Conservation (phyloP, 2,113 vertebrate species). For the Prietella phreatophila region DNA sequence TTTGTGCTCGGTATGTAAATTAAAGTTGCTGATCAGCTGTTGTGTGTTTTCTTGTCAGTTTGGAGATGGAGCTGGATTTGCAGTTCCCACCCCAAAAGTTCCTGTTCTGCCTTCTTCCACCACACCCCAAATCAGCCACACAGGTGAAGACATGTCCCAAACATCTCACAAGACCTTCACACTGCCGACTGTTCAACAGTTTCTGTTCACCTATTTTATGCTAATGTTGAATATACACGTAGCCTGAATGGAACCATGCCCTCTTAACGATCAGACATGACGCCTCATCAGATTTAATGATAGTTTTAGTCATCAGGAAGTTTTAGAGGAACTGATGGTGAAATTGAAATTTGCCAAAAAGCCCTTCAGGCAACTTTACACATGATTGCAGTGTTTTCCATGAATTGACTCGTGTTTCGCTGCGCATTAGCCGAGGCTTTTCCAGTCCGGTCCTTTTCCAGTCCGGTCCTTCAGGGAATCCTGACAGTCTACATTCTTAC, state of each 20-base stretch:
- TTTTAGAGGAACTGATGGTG: background rate
- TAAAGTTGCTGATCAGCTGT: background rate
- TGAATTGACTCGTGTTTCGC: background rate
- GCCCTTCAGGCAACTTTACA: background rate
- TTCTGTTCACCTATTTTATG: background rate
- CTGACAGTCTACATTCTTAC: background rate
- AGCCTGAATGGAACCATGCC: background rate
- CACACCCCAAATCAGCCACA: conserved; percentile 58
- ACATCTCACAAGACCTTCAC: background rate
- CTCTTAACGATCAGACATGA: background rate
- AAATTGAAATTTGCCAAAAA: conserved; percentile 59
- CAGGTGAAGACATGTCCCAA: conserved; percentile 61
- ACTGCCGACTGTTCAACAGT: background rate
- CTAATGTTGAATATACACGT: background rate
- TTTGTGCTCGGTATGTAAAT: background rate
- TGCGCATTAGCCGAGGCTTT: background rate
- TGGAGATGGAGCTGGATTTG: conserved; percentile 65
- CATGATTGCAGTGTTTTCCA: background rate
- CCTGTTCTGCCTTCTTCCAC: conserved; percentile 62
- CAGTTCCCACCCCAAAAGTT: conserved; percentile 74
- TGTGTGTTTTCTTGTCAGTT: conserved; percentile 55
- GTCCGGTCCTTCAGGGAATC: background rate
- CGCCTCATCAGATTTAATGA: background rate
- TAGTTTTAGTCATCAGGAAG: background rate
- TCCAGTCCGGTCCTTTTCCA: background rate